Percentiles rank a stretch among this genome's conserved stretches.
Evolutionary conservation across 2,113 vertebrate genomes (phyloP).

Genomic region (Lophochroa leadbeateri): DNA sequence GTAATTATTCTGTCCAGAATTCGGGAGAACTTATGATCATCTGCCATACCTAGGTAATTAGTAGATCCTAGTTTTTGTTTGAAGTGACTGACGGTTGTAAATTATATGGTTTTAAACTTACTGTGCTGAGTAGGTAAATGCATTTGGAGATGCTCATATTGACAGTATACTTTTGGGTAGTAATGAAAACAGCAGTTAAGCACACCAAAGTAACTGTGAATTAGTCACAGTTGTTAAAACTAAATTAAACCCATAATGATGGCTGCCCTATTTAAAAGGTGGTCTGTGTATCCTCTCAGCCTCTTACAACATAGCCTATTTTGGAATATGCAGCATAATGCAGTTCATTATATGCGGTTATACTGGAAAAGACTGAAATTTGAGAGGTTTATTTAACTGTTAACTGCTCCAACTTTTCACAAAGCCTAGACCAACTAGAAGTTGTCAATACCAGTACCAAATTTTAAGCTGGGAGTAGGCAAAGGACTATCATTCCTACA

Average conservation of each 20-base stretch:
- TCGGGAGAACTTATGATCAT: background rate
- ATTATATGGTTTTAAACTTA: conserved; percentile 13
- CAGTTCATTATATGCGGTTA: background rate
- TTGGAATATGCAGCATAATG: background rate
- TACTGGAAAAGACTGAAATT: background rate
- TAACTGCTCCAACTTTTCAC: background rate
- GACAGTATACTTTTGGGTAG: background rate
- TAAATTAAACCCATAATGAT: background rate
- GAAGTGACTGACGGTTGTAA: background rate
- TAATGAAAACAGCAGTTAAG: conserved; percentile 19
- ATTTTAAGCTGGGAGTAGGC: background rate
- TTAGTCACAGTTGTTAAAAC: conserved; percentile 5
- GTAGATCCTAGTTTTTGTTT: background rate
- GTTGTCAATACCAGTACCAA: background rate
- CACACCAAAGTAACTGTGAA: background rate
- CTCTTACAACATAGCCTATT: background rate
- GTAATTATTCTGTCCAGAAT: background rate
- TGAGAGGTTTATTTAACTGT: background rate
- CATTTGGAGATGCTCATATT: background rate
- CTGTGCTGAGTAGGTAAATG: conserved; percentile 1
- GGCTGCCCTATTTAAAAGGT: background rate
- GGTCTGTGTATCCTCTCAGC: background rate
- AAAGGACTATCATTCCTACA: background rate
- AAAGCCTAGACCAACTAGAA: background rate
- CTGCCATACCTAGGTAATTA: background rate